A percentile compares a stretch with the other conserved stretches of the same genome.
Conservation (phyloP, 2,797 vertebrate species). For the Mallotus villosus region DNA sequence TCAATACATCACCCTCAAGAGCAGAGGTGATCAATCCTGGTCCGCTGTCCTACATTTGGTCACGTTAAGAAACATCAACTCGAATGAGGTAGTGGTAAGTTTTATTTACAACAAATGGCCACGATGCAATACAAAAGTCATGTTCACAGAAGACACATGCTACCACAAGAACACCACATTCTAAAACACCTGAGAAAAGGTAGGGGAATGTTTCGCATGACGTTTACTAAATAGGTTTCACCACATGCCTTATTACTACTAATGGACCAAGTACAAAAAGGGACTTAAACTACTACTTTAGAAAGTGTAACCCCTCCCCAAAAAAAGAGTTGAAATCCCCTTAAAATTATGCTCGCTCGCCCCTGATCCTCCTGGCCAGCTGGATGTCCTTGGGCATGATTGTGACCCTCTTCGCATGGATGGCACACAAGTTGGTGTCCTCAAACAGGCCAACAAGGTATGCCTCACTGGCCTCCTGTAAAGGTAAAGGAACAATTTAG, state of each 20-base stretch:
- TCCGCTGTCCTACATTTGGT: no score
- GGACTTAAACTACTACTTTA: conserved; percentile 41
- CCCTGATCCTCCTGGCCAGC: conserved; percentile 95
- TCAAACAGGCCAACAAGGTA: conserved; percentile 98
- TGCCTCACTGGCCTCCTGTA: conserved; percentile 94
- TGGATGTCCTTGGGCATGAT: conserved; percentile 99
- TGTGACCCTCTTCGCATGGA: conserved; percentile 97
- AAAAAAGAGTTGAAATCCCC: conserved; percentile 57
- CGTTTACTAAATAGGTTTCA: conserved; percentile 52
- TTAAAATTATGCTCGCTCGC: conserved; percentile 86
- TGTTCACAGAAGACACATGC: conserved; percentile 66
- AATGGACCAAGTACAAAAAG: conserved; percentile 49
- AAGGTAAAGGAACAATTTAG: not conserved
- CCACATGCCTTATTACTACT: conserved; percentile 59
- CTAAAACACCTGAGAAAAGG: conserved; percentile 80
- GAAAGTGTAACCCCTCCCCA: conserved; percentile 42
- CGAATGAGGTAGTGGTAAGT: conserved; percentile 84
- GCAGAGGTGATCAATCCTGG: no score
- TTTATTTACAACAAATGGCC: conserved; percentile 83
- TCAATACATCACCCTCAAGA: no score
- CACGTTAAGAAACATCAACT: not conserved
- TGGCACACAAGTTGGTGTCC: conserved; percentile 96
- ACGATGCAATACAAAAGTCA: conserved; percentile 68
- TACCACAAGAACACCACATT: conserved; percentile 65
- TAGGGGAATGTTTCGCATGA: conserved; percentile 72